Evolutionary conservation across 2,888 invertebrate genomes (phyloP).

Genomic region (Tenodera sinensis): DNA sequence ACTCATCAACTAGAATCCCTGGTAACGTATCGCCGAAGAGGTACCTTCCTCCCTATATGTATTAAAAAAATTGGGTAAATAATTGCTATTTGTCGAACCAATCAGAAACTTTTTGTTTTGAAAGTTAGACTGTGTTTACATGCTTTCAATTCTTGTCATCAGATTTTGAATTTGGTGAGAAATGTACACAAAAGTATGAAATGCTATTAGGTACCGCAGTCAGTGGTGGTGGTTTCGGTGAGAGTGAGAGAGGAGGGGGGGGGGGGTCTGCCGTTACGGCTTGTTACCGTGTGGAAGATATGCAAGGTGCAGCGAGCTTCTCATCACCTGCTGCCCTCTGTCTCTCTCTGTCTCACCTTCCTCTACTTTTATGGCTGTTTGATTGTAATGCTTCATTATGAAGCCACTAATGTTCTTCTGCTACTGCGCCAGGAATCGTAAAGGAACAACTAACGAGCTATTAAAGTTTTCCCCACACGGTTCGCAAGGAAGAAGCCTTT

Average conservation of each 20-base stretch:
- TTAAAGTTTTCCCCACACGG: neutral
- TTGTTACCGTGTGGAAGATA: neutral
- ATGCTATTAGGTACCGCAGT: too few species aligned
- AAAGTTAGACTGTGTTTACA: too few species aligned
- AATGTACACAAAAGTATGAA: too few species aligned
- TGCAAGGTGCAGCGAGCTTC: neutral
- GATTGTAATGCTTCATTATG: constrained; percentile 2
- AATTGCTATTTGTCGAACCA: too few species aligned
- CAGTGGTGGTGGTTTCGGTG: neutral
- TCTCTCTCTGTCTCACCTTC: neutral
- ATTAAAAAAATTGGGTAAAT: too few species aligned
- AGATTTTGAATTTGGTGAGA: too few species aligned
- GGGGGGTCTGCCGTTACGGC: neutral
- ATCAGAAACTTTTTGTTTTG: too few species aligned
- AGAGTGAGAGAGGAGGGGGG: too few species aligned
- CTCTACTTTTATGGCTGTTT: neutral
- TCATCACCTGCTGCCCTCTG: neutral
- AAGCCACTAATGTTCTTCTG: neutral
- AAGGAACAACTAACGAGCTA: neutral
- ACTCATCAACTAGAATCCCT: too few species aligned
- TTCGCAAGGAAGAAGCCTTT: neutral
- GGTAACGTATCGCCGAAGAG: too few species aligned
- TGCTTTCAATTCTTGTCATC: too few species aligned
- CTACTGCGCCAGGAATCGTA: neutral
- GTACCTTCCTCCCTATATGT: too few species aligned